These are phyloP conservation scores for Mastomys natalensis DNA, from an alignment of 2,113 vertebrate genomes.

Conservation along the genomic window DNA sequence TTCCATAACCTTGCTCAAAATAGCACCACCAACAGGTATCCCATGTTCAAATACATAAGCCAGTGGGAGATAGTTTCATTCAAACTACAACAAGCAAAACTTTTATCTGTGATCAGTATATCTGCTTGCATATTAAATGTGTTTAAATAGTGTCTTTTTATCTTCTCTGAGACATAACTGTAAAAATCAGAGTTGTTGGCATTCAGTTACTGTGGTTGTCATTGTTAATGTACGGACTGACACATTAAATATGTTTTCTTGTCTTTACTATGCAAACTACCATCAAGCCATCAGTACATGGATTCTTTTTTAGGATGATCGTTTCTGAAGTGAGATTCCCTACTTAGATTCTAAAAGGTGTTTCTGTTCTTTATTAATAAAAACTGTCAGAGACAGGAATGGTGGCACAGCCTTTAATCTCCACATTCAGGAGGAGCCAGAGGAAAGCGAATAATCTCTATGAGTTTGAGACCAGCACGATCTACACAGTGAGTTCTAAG, in stretches of 20 bases:
- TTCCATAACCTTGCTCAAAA: neutral
- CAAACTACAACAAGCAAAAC: neutral
- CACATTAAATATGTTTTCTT: neutral
- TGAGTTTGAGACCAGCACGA: neutral
- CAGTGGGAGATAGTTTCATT: neutral
- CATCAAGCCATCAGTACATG: neutral
- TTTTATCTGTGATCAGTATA: slow-evolving; percentile 1
- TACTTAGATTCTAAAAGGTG: slow-evolving; percentile 12
- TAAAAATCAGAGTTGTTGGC: neutral
- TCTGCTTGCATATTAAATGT: neutral
- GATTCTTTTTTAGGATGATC: neutral
- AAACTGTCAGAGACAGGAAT: neutral
- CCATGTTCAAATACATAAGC: neutral
- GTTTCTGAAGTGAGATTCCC: slow-evolving; percentile 22
- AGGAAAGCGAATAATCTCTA: neutral
- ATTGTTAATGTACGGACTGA: neutral
- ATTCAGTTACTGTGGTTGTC: neutral
- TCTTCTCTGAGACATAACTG: neutral
- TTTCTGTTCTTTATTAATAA: slow-evolving; percentile 15
- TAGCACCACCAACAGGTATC: neutral
- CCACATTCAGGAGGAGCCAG: neutral
- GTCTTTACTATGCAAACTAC: slow-evolving; percentile 49
- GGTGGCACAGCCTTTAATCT: neutral
- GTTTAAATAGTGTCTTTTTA: neutral
- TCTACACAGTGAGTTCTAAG: neutral